phyloP scores from a whole-genome alignment of 2,888 invertebrate species.

The Caenorhabditis sp. region DNA sequence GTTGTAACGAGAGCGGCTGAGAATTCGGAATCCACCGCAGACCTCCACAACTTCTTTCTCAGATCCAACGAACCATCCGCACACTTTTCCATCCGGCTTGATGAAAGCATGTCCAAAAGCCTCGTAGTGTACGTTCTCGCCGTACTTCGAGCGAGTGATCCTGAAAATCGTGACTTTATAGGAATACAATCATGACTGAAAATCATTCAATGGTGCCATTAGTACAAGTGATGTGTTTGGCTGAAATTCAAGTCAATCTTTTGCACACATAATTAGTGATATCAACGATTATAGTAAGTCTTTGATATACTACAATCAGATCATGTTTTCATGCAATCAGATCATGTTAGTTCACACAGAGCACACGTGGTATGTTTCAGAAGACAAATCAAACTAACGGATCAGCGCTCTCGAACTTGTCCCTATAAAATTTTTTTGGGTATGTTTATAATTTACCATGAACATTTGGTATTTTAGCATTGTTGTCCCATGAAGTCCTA shows the following conservation, averaged over 20 bases:
- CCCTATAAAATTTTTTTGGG: constrained; percentile 4
- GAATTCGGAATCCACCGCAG: constrained; percentile 77
- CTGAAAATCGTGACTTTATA: constrained; percentile 26
- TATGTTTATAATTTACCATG: too few relatives aligned
- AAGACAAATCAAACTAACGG: constrained; percentile 27
- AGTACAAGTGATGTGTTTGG: too few relatives aligned
- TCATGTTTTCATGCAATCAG: not conserved
- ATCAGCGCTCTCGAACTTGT: constrained; percentile 26
- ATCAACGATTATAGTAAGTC: too few relatives aligned
- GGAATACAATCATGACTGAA: too few relatives aligned
- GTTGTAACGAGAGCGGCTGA: constrained; percentile 64
- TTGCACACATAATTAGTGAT: too few relatives aligned
- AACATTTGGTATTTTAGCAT: not conserved
- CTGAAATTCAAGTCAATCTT: too few relatives aligned
- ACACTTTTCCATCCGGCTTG: constrained; percentile 66
- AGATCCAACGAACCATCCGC: constrained; percentile 74
- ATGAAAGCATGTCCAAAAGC: constrained; percentile 75
- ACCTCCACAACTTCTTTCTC: constrained; percentile 69
- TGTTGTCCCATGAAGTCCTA: not conserved
- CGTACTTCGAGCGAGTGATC: constrained; percentile 72
- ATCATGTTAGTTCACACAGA: not conserved
- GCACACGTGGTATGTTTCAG: not conserved
- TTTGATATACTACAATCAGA: too few relatives aligned
- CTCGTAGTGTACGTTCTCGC: constrained; percentile 70
- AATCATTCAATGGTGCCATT: too few relatives aligned